Evolutionary conservation across 2,888 invertebrate genomes (phyloP).

Genomic region (Aspidiotus destructor): DNA sequence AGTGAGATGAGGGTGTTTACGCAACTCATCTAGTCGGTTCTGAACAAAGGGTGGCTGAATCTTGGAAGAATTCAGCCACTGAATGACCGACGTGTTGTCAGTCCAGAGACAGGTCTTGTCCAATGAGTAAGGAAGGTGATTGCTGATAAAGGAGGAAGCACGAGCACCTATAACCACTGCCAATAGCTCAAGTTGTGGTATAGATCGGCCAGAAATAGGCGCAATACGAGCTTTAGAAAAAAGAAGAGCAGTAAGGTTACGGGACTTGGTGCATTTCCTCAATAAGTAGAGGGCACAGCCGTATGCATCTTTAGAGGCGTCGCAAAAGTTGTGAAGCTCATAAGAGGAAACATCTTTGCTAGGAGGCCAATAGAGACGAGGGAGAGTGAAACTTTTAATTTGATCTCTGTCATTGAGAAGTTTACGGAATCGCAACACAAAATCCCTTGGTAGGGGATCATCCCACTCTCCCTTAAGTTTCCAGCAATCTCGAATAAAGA

Average conservation of each 20-base stretch:
- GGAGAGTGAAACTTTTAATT: neutral
- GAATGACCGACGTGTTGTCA: neutral
- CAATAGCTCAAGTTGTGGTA: conserved; percentile 1
- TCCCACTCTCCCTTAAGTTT: conserved; percentile 3
- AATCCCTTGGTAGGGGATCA: neutral
- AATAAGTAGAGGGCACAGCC: neutral
- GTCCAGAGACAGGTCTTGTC: neutral
- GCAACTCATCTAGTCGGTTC: neutral
- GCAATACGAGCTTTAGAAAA: conserved; percentile 2
- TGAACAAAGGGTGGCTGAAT: neutral
- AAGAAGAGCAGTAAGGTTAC: neutral
- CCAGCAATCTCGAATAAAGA: conserved; percentile 6
- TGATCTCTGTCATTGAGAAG: neutral
- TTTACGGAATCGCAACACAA: neutral
- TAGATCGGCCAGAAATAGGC: neutral
- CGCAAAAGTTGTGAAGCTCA: conserved; percentile 5
- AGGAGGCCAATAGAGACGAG: neutral
- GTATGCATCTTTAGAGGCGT: neutral
- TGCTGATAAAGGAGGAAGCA: neutral
- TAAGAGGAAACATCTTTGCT: neutral
- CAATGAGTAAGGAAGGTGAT: neutral
- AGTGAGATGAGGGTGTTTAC: neutral
- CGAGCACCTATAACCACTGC: neutral
- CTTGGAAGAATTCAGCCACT: conserved; percentile 1
- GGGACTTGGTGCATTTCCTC: neutral